Conservation (phyloP, 2,113 vertebrate genomes). For the Myxocyprinus asiaticus region DNA sequence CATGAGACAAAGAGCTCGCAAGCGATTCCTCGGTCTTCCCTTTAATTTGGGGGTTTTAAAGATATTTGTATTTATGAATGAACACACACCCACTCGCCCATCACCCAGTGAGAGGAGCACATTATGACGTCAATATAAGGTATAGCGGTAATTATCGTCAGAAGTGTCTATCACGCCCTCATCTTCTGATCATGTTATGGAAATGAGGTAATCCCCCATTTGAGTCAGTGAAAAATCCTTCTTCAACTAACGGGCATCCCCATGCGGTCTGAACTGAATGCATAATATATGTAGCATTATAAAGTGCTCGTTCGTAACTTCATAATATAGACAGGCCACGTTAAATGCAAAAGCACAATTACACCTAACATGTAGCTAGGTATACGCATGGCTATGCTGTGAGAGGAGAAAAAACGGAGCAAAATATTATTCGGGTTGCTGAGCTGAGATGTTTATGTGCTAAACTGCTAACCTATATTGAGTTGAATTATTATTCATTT, state of each 20-base stretch:
- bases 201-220: conserved; percentile 40
- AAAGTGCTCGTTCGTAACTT: too few species aligned
- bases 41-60: conserved; percentile 64
- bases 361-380: too few species aligned
- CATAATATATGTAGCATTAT: too few species aligned
- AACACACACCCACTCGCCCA: conserved; percentile 80
- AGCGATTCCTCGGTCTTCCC: conserved; percentile 66
- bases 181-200: conserved; percentile 8
- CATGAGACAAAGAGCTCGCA: conserved; percentile 53
- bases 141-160: conserved; percentile 38
- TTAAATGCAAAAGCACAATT: too few species aligned
- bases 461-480: too few species aligned
- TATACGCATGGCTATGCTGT: too few species aligned
- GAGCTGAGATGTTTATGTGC: too few species aligned
- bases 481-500: neutral
- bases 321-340: too few species aligned
- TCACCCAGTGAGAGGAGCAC: conserved; percentile 63
- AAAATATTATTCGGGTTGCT: too few species aligned
- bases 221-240: conserved; percentile 29
- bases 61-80: conserved; percentile 82
- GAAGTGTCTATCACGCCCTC: conserved; percentile 26
- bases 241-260: conserved; percentile 6
- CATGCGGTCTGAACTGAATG: neutral
- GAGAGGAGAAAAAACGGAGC: too few species aligned
- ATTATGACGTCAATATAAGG: conserved; percentile 64